These are phyloP conservation scores for Steatornis caripensis DNA, from an alignment of 2,113 vertebrate species.

Conservation along the genomic window DNA sequence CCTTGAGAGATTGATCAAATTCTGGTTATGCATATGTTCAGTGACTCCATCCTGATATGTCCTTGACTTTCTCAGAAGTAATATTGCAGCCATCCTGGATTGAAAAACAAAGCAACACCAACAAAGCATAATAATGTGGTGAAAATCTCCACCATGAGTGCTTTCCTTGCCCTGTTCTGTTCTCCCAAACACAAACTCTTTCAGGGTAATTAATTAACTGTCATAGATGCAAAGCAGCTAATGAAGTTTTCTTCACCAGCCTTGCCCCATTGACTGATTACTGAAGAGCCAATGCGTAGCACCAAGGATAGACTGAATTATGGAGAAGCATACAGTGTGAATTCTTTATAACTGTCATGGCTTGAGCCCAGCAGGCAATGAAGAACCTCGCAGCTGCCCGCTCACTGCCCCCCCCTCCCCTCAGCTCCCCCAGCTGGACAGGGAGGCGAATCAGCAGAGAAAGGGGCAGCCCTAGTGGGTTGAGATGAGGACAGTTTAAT, in stretches of 20 bases:
- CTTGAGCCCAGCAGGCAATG: no score
- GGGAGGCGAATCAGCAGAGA: no score
- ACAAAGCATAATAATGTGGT: background rate
- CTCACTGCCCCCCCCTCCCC: no score
- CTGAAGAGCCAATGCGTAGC: background rate
- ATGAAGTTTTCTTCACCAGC: background rate
- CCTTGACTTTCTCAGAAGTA: background rate
- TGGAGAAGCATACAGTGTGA: background rate
- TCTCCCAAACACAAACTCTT: background rate
- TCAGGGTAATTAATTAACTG: background rate
- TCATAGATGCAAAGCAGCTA: background rate
- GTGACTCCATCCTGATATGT: background rate
- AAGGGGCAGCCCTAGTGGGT: no score
- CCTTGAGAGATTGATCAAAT: background rate
- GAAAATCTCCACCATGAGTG: background rate
- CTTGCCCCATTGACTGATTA: background rate
- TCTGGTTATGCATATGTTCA: background rate
- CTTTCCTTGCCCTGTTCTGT: background rate
- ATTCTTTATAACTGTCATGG: background rate
- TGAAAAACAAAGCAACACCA: background rate
- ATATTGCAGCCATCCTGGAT: background rate
- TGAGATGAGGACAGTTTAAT: no score
- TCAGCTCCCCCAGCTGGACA: no score
- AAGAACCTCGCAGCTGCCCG: no score
- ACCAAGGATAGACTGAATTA: background rate